Percentiles rank a stretch among this genome's conserved stretches.
Evolutionary conservation across 1,140 invertebrate species (phyloP).

Genomic region (Danaus melanippus): DNA sequence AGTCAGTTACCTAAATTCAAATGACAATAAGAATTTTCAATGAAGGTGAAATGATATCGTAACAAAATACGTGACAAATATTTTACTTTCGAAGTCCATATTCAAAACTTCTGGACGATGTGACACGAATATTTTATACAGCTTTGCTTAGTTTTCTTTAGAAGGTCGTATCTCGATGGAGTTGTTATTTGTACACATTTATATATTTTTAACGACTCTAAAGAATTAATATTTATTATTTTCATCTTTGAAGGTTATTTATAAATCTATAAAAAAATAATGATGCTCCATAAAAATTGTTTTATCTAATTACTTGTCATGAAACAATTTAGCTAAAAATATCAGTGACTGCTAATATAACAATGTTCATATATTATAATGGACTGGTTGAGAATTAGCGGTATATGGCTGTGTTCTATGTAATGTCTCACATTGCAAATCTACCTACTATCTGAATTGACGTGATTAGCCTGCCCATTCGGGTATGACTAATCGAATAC

Average conservation of each 20-base stretch:
- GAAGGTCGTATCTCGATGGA: constrained; percentile 29
- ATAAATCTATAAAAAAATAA: no score
- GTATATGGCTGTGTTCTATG: neutral
- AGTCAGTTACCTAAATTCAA: no score
- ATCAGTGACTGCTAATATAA: no score
- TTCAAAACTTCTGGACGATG: constrained; percentile 68
- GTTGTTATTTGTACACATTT: constrained; percentile 36
- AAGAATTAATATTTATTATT: no score
- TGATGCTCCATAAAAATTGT: no score
- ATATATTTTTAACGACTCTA: neutral
- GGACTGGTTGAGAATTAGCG: no score
- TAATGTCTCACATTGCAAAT: constrained; percentile 10
- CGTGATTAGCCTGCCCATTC: constrained; percentile 33
- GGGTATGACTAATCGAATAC: constrained; percentile 32
- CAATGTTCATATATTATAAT: no score
- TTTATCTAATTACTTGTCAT: no score
- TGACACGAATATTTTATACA: constrained; percentile 49
- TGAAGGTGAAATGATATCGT: constrained; percentile 41
- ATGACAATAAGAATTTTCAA: constrained; percentile 16
- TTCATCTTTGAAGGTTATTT: no score
- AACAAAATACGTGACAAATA: constrained; percentile 65
- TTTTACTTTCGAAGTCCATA: constrained; percentile 55
- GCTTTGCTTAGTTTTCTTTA: constrained; percentile 36
- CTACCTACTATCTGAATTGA: constrained; percentile 39
- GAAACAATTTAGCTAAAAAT: no score